phyloP scores from a whole-genome alignment of 2,888 invertebrate species.

The Hecatera dysodea region DNA sequence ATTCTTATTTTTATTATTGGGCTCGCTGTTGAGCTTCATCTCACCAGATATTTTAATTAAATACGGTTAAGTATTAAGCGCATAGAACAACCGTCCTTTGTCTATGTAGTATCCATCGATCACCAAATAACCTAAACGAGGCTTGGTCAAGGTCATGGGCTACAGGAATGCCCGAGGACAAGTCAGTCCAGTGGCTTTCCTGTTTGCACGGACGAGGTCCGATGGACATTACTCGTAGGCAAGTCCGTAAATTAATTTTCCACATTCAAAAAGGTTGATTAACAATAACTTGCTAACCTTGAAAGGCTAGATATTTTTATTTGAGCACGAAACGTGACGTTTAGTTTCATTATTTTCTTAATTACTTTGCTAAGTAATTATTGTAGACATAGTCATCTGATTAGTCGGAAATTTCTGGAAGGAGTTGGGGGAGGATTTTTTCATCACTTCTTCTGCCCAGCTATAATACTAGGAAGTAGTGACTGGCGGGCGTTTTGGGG shows the following conservation, averaged over 20 bases:
- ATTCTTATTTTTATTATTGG: too few species aligned
- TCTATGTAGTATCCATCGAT: background rate
- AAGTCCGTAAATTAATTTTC: background rate
- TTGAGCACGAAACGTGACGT: constrained; percentile 1
- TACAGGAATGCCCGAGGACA: background rate
- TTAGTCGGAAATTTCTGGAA: too few species aligned
- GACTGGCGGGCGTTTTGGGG: too few species aligned
- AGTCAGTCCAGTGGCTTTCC: background rate
- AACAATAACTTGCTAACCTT: background rate
- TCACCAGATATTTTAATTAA: too few species aligned
- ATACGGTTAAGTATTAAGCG: too few species aligned
- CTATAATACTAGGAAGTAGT: too few species aligned
- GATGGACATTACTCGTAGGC: background rate
- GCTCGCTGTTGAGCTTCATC: too few species aligned
- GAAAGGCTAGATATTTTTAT: background rate
- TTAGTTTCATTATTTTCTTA: constrained; percentile 6
- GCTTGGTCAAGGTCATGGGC: background rate
- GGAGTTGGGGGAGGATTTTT: too few species aligned
- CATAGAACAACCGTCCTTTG: background rate
- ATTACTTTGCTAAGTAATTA: constrained; percentile 14
- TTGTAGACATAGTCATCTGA: too few species aligned
- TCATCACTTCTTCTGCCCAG: too few species aligned
- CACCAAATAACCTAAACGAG: background rate
- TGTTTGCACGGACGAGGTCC: background rate
- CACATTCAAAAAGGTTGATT: background rate